phyloP scores from a whole-genome alignment of 2,888 invertebrate species.

The Anthoptus insignis region DNA sequence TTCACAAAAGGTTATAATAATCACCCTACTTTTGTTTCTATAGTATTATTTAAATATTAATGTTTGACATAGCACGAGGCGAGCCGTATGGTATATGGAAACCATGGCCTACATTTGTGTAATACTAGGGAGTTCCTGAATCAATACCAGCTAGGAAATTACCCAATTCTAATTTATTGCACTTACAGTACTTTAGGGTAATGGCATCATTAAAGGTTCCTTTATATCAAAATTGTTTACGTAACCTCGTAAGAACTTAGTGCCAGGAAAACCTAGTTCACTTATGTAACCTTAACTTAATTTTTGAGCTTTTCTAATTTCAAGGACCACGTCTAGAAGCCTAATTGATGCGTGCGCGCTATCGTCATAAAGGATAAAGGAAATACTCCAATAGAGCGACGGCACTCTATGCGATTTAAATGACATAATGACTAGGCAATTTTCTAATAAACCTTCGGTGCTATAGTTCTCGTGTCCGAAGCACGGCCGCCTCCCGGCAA shows the following conservation, averaged over 20 bases:
- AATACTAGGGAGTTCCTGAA: too few relatives aligned
- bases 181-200: too few relatives aligned
- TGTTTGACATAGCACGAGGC: too few relatives aligned
- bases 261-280: neutral
- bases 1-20: too few relatives aligned
- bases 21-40: too few relatives aligned
- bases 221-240: neutral
- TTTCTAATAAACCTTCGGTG: constrained; percentile 86
- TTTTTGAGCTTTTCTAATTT: constrained; percentile 22
- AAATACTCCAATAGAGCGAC: constrained; percentile 86
- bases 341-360: constrained; percentile 80
- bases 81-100: too few relatives aligned
- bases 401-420: constrained; percentile 87
- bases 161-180: too few relatives aligned
- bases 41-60: too few relatives aligned
- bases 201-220: too few relatives aligned
- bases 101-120: too few relatives aligned
- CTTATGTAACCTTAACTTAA: constrained; percentile 17
- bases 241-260: neutral
- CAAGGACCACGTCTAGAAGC: constrained; percentile 70
- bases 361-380: constrained; percentile 86
- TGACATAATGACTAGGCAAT: constrained; percentile 86
- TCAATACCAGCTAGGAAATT: too few relatives aligned
- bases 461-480: constrained; percentile 78
- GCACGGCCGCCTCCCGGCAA: constrained; percentile 72